phyloP scores from a whole-genome alignment of 2,888 invertebrate species.

The Bellardia pandia region DNA sequence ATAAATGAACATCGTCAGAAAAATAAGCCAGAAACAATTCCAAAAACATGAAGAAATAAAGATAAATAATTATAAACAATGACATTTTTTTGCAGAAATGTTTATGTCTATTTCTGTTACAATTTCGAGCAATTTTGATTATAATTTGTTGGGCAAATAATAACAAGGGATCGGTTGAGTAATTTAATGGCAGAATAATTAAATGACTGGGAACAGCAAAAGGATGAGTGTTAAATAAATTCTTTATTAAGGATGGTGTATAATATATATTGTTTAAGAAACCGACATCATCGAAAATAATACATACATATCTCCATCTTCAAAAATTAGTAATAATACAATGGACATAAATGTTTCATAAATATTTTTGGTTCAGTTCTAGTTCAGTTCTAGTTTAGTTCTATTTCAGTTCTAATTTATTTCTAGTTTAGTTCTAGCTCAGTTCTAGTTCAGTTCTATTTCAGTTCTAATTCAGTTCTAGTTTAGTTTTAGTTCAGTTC shows the following conservation, averaged over 20 bases:
- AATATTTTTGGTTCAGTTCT: no score
- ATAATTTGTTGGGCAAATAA: background rate
- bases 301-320: no score
- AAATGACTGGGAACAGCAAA: background rate
- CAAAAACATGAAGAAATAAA: background rate
- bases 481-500: no score
- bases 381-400: no score
- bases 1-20: conserved; percentile 7
- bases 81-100: background rate
- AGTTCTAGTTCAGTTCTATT: no score
- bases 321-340: no score
- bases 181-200: background rate
- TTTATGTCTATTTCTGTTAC: background rate
- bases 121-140: background rate
- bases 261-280: background rate
- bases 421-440: no score
- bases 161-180: background rate
- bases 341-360: no score
- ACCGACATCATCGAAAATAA: no score
- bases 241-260: background rate
- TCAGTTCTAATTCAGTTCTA: no score
- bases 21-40: background rate
- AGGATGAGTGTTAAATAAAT: background rate
- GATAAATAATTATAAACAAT: conserved; percentile 22
- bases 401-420: no score